These are phyloP conservation scores for Leptinotarsa haldemani DNA, from an alignment of 2,888 invertebrate species.

Conservation along the genomic window DNA sequence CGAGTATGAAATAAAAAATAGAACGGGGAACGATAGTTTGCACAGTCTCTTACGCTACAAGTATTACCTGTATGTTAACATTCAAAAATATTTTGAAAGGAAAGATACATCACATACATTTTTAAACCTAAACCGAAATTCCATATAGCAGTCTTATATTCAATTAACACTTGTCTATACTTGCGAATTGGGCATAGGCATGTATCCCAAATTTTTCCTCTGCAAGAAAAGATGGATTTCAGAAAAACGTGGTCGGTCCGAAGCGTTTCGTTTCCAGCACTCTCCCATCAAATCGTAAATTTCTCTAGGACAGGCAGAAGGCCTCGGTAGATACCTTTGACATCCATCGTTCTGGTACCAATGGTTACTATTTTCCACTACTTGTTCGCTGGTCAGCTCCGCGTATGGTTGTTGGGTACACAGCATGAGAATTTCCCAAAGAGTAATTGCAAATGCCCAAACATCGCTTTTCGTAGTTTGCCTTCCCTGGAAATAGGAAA, in stretches of 20 bases:
- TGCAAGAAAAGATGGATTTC: conserved; percentile 89
- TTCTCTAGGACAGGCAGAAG: conserved; percentile 84
- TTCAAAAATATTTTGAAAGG: conserved; percentile 23
- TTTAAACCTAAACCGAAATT: conserved; percentile 31
- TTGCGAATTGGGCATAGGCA: conserved; percentile 65
- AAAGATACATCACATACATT: conserved; percentile 42
- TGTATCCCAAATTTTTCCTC: conserved; percentile 76
- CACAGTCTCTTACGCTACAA: conserved; percentile 39
- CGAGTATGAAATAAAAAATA: conserved; percentile 4
- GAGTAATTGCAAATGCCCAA: conserved; percentile 90
- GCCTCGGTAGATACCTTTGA: conserved; percentile 72
- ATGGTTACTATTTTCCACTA: conserved; percentile 71
- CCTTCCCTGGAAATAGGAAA: conserved; percentile 75
- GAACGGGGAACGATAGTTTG: conserved; percentile 11
- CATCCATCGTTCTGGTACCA: conserved; percentile 69
- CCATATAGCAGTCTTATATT: conserved; percentile 32
- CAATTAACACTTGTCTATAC: conserved; percentile 36
- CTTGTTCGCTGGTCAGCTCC: conserved; percentile 85
- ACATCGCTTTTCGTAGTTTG: conserved; percentile 90
- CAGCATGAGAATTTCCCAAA: conserved; percentile 89
- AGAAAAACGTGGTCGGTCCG: conserved; percentile 85
- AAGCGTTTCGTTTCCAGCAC: conserved; percentile 88
- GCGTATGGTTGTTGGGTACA: conserved; percentile 85
- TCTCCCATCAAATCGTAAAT: conserved; percentile 92
- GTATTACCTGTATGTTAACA: conserved; percentile 35